Base-by-base conservation (phyloP, 2,888 invertebrate species). In the Aphidius colemani region DNA sequence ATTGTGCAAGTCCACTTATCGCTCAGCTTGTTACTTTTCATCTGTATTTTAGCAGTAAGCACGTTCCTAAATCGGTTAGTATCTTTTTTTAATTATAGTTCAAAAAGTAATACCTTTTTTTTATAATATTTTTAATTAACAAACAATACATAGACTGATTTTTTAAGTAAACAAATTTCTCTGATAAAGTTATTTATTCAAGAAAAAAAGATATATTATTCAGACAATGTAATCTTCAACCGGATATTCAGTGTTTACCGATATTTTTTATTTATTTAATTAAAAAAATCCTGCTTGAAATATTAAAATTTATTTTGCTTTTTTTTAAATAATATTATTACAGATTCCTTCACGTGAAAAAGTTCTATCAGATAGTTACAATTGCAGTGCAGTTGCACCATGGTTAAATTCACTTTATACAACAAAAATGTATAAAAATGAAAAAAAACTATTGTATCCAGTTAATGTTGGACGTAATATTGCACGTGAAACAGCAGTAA, bases 401-500 rank as follows among this genome's bases (percentile, higher is more conserved):
- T 94, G 89, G 84, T 80, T 85, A 56, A 89, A 89, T 74, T 85
- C 89, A 48, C 87, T 88, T 67, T 70, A 81, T 7, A 57, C 45
- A n/a, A 57, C 9, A 7, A 56, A 57, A 66, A 88, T 93, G 75
- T 94, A 93, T 82, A 94, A 92, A 84, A 88, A 88, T 59, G 88
- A 90, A 74, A 93, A 93, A 80, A 92, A 90, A 74, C 85, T 95
- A 8, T 83, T 94, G 30, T 96, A 96, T 80, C 95, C 95, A 3
- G 93, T 96, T 63, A 96, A 96, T 82, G 93, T 95, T 8, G 95
- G 93, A 0, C 86, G 95, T 43, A 95, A 95, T 81, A 87, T 95
- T n/a, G 95, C 95, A 0, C 86, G 95, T 53, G 93, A 93, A 74
- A 87, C 89, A 43, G 91, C 94, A 0, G 86, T 90, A 53, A 95